Conservation (phyloP, 2,113 vertebrate species). For the Steatornis caripensis region DNA sequence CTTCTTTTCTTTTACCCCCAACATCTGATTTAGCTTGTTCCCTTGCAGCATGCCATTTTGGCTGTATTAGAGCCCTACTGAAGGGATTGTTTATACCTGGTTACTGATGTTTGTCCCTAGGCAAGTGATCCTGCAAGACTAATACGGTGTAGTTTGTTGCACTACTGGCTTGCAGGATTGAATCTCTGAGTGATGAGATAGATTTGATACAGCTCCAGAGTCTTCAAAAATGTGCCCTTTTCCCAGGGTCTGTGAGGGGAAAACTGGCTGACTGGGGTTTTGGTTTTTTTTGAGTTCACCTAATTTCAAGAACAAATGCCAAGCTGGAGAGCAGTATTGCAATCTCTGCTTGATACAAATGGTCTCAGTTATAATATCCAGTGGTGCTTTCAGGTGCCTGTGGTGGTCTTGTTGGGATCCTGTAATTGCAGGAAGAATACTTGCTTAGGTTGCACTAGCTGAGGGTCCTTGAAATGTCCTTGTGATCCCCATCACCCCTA, state of each 20-base stretch:
- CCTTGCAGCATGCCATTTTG: background rate
- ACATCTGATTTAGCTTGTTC: background rate
- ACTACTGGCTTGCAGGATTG: background rate
- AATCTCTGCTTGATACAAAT: no score
- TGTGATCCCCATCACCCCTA: background rate
- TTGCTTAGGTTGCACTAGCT: background rate
- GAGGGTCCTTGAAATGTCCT: background rate
- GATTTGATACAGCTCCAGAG: background rate
- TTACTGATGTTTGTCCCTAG: background rate
- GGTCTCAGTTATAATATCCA: rapidly evolving
- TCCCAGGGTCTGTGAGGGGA: background rate
- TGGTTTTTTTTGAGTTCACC: background rate
- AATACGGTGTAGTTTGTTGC: background rate
- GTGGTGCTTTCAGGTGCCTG: background rate
- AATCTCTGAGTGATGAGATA: background rate
- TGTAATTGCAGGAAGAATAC: background rate
- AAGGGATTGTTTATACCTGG: background rate
- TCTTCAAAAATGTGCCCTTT: background rate
- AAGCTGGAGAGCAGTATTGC: background rate
- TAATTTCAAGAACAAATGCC: background rate
- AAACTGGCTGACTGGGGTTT: background rate
- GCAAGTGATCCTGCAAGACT: background rate
- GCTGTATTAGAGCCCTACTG: background rate
- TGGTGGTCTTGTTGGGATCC: background rate
- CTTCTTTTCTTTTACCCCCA: background rate